A percentile compares a stretch with the other conserved stretches of the same genome.
These are phyloP conservation scores for Calycopis cecrops DNA, from an alignment of 1,140 invertebrate species.

Conservation along the genomic window DNA sequence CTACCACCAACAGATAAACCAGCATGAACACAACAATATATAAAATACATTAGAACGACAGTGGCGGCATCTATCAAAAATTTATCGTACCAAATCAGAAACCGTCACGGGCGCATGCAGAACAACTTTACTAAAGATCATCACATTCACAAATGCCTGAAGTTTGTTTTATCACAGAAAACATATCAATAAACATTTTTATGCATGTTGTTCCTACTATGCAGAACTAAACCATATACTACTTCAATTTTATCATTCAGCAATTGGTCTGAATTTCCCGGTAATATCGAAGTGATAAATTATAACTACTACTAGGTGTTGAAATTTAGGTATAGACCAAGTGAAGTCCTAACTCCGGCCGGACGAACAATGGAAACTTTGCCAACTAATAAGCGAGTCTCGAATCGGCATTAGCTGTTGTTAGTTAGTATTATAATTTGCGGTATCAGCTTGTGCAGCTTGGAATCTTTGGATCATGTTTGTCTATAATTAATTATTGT, in stretches of 20 bases:
- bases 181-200: no score
- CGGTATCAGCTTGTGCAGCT: conserved; percentile 17
- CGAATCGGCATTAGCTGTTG: conserved; percentile 38
- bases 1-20: no score
- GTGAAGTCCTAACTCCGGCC: conserved; percentile 27
- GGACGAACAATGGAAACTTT: conserved; percentile 44
- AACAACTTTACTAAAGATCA: no score
- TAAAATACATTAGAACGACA: no score
- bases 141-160: no score
- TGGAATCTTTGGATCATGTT: conserved; percentile 5
- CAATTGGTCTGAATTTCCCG: conserved; percentile 20
- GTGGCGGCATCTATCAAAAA: no score
- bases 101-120: no score
- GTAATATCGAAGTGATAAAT: conserved; percentile 36
- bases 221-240: not conserved
- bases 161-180: no score
- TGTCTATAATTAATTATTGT: not conserved
- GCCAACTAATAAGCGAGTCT: conserved; percentile 41
- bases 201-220: not conserved
- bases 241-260: conserved; percentile 8
- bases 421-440: conserved; percentile 39
- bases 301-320: conserved; percentile 35
- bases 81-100: no score
- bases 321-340: conserved; percentile 29
- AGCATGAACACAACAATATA: no score